Percentiles rank a stretch among this genome's conserved stretches.
phyloP scores from a whole-genome alignment of 2,797 vertebrate genomes.

The Neopelma chrysocephalum region DNA sequence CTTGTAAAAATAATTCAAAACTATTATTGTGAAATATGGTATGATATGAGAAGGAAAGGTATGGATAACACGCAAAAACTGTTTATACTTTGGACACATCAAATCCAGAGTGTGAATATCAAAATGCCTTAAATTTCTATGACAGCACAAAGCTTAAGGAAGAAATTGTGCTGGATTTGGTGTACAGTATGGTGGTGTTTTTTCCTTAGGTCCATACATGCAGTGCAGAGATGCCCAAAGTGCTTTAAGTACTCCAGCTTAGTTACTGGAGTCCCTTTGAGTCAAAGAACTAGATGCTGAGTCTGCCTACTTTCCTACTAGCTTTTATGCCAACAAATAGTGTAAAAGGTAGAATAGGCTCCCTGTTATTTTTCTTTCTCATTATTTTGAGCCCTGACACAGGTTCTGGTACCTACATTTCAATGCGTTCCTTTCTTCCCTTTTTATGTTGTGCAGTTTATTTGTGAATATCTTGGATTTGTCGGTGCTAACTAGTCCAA shows the following conservation, averaged over 20 bases:
- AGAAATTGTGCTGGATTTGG: neutral
- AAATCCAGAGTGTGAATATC: neutral
- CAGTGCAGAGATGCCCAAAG: neutral
- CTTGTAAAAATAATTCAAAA: neutral
- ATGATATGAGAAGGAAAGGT: neutral
- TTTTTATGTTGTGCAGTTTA: neutral
- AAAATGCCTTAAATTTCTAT: neutral
- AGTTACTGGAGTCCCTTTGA: neutral
- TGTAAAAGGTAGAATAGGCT: neutral
- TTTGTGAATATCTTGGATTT: neutral
- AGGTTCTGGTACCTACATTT: neutral
- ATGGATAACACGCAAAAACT: neutral
- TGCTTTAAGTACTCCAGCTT: neutral
- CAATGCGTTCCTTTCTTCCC: neutral
- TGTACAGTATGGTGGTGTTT: neutral
- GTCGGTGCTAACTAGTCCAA: neutral
- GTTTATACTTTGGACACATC: neutral
- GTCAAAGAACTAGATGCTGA: neutral
- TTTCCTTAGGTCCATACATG: neutral
- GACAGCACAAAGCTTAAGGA: neutral
- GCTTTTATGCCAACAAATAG: neutral
- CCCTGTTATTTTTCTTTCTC: neutral
- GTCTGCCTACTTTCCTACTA: neutral
- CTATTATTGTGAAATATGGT: neutral
- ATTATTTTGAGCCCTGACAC: neutral